Conservation (phyloP, 1,140 invertebrate genomes). For the Pissodes strobi region DNA sequence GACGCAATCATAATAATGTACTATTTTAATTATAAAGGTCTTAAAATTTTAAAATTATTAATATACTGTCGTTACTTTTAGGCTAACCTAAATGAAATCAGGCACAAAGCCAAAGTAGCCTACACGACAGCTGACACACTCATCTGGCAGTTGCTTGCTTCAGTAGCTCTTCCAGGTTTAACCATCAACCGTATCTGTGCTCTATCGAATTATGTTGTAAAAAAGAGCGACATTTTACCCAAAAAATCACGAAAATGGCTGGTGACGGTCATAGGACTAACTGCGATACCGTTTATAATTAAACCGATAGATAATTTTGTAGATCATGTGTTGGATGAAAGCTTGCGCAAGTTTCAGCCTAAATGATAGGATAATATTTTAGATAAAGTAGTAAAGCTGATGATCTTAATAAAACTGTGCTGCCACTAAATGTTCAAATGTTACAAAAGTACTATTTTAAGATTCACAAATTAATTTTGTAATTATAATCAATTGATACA, state of each 20-base stretch:
- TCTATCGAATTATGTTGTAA: slow-evolving; percentile 62
- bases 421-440: too few species aligned
- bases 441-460: too few species aligned
- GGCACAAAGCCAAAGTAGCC: slow-evolving; percentile 56
- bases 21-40: too few species aligned
- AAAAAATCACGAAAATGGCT: slow-evolving; percentile 64
- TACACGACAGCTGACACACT: slow-evolving; percentile 81
- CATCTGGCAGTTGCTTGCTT: slow-evolving; percentile 92
- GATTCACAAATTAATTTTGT: too few species aligned
- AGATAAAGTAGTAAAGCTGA: background rate
- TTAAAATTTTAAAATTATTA: background rate
- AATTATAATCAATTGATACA: too few species aligned
- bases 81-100: slow-evolving; percentile 27
- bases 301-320: slow-evolving; percentile 86
- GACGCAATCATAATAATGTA: too few species aligned
- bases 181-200: slow-evolving; percentile 88
- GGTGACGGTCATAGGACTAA: slow-evolving; percentile 79
- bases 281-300: slow-evolving; percentile 89
- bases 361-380: slow-evolving; percentile 13
- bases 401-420: background rate
- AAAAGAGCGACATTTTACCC: slow-evolving; percentile 58
- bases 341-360: slow-evolving; percentile 51
- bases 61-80: slow-evolving; percentile 22
- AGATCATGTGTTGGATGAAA: slow-evolving; percentile 78
- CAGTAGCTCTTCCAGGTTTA: slow-evolving; percentile 88